Base-by-base conservation (phyloP, 2,113 vertebrate genomes). In the Triplophysa rosa region DNA sequence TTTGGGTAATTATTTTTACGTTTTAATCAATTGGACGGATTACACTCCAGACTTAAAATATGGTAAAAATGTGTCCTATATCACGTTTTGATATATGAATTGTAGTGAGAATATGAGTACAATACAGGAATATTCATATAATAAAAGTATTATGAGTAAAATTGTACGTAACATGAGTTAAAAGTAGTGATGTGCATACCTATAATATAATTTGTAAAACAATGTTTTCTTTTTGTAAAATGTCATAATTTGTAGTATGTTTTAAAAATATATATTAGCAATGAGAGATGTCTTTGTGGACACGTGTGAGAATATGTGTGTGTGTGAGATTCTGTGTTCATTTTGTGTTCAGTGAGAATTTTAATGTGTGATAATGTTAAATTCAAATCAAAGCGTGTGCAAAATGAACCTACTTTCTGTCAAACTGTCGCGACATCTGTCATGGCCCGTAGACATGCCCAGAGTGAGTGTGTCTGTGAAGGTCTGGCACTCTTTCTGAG, bases 341-440 rank as follows among this genome's bases (percentile, higher is more conserved):
- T 56, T 56, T 56, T 78, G 49, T 71, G 67, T 21, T 69, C 59
- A 52, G 40, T 70, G 58, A 70, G 40, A 52, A 67, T 29, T 26
- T 80, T 77, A 82, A 86, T 81, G 81, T 87, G 84, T 89, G 88
- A 56, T 63, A 33, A n/a, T 70, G 70, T 67, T 83, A 24, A 70
- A 83, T 76, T 76, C 24, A 61, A 80, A 80, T 91, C 89, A 91
- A 91, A 88, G 83, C 89, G 87, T 91, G 91, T 86, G 76, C 88
- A 86, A 84, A 86, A 89, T 84, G 40, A 82, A 89, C 90, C 90
- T 91, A 71, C 81, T 89, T 91, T 92, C 90, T 74, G 82, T 83
- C 91, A 92, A 90, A 87, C 90, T 92, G 91, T 91, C 85, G 84
- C 85, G 91, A 91, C 90, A 93, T 92, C 92, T 93, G 92, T 85